Conservation (phyloP, 2,888 invertebrate genomes). For the Lasioglossum lativentre region DNA sequence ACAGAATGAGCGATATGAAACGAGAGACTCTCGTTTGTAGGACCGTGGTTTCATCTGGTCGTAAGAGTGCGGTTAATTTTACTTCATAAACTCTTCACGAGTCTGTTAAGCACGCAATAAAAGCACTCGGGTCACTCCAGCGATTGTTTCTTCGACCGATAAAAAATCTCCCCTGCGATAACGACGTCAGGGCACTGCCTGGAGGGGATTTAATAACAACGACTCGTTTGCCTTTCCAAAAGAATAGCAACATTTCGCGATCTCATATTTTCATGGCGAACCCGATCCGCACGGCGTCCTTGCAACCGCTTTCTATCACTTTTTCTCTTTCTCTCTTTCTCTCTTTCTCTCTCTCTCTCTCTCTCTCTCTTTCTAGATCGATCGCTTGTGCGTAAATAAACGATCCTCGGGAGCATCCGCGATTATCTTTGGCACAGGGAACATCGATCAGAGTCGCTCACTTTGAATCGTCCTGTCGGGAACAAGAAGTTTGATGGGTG, state of each 20-base stretch:
- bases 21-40: neutral
- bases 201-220: slow-evolving; percentile 46
- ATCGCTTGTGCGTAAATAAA: slow-evolving; percentile 20
- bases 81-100: neutral
- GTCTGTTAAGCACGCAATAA: slow-evolving; percentile 6
- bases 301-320: neutral
- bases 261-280: neutral
- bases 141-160: slow-evolving; percentile 22
- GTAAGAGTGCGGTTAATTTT: slow-evolving; percentile 14
- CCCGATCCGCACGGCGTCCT: neutral
- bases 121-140: slow-evolving; percentile 2
- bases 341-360: too few relatives aligned
- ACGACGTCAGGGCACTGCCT: slow-evolving; percentile 5
- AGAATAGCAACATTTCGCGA: slow-evolving; percentile 1
- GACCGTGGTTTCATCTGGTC: neutral
- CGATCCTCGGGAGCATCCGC: neutral
- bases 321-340: neutral
- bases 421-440: slow-evolving; percentile 2
- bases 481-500: slow-evolving; percentile 15
- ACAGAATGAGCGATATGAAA: neutral
- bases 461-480: neutral
- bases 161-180: slow-evolving; percentile 33
- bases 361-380: neutral
- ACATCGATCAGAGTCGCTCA: slow-evolving; percentile 19
- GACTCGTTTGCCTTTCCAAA: slow-evolving; percentile 29